Evolutionary conservation across 23 tunicate species (phyloP).

Genomic region (Halocynthia aurantium): DNA sequence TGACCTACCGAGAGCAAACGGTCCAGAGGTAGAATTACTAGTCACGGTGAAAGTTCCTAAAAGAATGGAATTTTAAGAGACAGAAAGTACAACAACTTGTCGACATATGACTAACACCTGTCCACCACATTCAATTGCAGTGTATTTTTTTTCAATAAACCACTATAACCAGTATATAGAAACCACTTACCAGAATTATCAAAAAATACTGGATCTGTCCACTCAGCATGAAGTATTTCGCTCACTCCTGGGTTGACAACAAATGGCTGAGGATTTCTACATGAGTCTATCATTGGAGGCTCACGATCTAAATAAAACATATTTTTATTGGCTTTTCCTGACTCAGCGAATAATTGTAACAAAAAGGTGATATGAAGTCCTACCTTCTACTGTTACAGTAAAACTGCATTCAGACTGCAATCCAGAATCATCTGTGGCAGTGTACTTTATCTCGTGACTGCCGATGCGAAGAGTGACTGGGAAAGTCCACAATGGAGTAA

Average conservation of each 20-base stretch:
- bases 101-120: background rate
- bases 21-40: constrained; percentile 37
- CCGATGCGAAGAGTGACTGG: constrained; percentile 70
- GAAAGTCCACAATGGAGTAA: constrained; percentile 38
- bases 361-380: background rate
- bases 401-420: constrained; percentile 42
- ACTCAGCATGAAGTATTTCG: constrained; percentile 10
- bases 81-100: background rate
- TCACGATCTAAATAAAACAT: constrained; percentile 26
- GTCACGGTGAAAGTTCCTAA: constrained; percentile 44
- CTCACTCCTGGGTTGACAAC: constrained; percentile 38
- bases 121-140: background rate
- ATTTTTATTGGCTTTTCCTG: background rate
- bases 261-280: constrained; percentile 65
- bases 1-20: constrained; percentile 63
- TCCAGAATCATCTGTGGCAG: constrained; percentile 52
- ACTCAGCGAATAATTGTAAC: background rate
- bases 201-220: constrained; percentile 71
- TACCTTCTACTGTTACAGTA: constrained; percentile 64
- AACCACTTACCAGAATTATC: constrained; percentile 74
- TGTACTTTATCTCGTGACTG: constrained; percentile 20
- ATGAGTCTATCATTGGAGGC: constrained; percentile 61
- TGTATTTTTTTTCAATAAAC: background rate
- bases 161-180: background rate
- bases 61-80: too few species aligned